Conservation (phyloP, 2,113 vertebrate species). For the Probosciger aterrimus region DNA sequence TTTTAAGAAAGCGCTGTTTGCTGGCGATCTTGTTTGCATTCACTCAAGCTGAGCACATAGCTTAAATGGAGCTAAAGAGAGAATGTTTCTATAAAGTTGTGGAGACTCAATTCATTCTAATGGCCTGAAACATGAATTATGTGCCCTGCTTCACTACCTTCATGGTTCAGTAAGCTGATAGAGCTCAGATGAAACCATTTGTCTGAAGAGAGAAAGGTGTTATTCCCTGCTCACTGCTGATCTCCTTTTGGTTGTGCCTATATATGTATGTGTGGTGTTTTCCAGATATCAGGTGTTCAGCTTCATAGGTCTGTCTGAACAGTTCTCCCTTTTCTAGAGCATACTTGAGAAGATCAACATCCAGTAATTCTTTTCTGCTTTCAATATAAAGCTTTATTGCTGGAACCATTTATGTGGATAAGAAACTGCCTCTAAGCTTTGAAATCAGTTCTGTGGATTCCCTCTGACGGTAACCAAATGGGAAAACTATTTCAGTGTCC, state of each 20-base stretch:
- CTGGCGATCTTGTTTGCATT: constrained; percentile 1
- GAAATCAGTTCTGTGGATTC: background rate
- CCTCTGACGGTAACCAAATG: background rate
- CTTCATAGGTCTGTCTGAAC: background rate
- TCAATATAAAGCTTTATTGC: background rate
- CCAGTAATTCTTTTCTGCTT: background rate
- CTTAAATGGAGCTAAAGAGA: constrained; percentile 50
- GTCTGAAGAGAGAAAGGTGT: background rate
- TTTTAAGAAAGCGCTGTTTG: constrained; percentile 23
- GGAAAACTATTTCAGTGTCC: background rate
- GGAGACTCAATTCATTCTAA: constrained; percentile 41
- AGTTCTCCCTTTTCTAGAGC: background rate
- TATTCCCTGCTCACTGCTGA: background rate
- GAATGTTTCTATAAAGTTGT: constrained; percentile 51
- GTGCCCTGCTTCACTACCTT: constrained; percentile 38
- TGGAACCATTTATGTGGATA: background rate
- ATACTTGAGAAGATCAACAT: background rate
- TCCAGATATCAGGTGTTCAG: background rate
- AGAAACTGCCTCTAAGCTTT: background rate
- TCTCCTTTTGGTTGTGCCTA: background rate
- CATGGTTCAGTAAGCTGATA: constrained; percentile 26
- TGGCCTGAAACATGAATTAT: constrained; percentile 37
- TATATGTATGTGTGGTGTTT: background rate
- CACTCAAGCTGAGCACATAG: constrained; percentile 8
- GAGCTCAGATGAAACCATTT: constrained; percentile 1